Evolutionary conservation across 2,888 invertebrate genomes (phyloP).

Genomic region (Pristionchus fissidentatus): DNA sequence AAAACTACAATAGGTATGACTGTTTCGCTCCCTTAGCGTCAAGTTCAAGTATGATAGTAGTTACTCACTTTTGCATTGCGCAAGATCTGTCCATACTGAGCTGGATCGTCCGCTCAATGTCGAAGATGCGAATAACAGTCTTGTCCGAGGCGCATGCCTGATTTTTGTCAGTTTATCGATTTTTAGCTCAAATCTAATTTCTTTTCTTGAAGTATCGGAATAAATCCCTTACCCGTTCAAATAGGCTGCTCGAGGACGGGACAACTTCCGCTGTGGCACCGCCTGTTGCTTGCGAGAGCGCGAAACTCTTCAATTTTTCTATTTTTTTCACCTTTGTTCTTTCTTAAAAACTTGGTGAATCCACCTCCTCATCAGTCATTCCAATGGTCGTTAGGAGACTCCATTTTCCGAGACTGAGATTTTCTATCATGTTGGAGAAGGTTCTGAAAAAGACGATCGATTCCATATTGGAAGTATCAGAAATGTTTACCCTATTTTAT

Average conservation of each 20-base stretch:
- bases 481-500: too few relatives aligned
- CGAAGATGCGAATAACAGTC: slow-evolving; percentile 17
- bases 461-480: neutral
- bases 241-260: neutral
- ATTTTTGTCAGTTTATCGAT: neutral
- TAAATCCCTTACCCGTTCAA: neutral
- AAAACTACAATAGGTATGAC: too few relatives aligned
- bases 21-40: too few relatives aligned
- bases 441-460: neutral
- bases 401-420: neutral
- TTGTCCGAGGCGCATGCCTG: slow-evolving; percentile 6
- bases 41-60: too few relatives aligned
- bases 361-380: slow-evolving; percentile 36
- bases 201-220: neutral
- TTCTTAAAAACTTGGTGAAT: neutral
- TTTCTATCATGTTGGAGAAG: slow-evolving; percentile 17
- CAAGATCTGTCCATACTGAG: neutral
- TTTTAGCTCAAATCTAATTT: neutral
- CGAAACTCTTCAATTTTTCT: neutral
- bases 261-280: neutral
- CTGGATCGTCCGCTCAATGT: neutral
- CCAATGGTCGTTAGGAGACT: neutral
- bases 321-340: neutral
- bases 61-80: neutral
- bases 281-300: neutral